Evolutionary conservation across 1,140 invertebrate genomes (phyloP).

Genomic region (Brachionus paranguensis): DNA sequence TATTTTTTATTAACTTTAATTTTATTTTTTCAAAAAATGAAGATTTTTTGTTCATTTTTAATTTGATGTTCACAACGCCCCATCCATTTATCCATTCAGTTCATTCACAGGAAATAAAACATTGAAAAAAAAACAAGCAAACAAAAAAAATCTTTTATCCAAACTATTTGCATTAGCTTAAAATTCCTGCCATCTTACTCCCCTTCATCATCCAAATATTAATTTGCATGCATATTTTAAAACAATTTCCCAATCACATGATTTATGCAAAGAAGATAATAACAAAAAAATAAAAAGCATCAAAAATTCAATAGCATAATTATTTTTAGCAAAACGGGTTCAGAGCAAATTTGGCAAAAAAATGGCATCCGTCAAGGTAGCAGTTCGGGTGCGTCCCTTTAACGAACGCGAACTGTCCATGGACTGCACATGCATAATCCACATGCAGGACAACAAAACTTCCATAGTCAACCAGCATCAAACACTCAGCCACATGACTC

Average conservation of each 20-base stretch:
- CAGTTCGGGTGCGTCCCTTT: slow-evolving; percentile 62
- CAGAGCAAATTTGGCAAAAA: slow-evolving; percentile 39
- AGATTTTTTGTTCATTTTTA: too few species aligned
- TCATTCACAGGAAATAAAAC: too few species aligned
- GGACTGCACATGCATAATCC: neutral
- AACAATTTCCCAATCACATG: neutral
- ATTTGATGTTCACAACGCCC: too few species aligned
- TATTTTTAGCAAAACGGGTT: neutral
- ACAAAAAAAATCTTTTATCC: too few species aligned
- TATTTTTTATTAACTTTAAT: too few species aligned
- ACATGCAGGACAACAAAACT: neutral
- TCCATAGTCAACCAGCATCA: neutral
- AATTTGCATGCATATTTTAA: neutral
- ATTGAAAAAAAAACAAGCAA: too few species aligned
- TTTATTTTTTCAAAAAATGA: too few species aligned
- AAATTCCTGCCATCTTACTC: neutral
- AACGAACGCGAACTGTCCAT: slow-evolving; percentile 51
- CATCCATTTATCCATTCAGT: too few species aligned
- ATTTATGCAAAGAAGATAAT: neutral
- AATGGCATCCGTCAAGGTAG: slow-evolving; percentile 58
- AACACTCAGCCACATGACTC: neutral
- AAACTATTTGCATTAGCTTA: neutral
- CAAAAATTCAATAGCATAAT: slow-evolving; percentile 44
- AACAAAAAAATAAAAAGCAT: neutral
- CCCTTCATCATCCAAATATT: neutral